These are phyloP conservation scores for Loriculus beryllinus DNA, from an alignment of 2,797 vertebrate genomes.

Conservation along the genomic window DNA sequence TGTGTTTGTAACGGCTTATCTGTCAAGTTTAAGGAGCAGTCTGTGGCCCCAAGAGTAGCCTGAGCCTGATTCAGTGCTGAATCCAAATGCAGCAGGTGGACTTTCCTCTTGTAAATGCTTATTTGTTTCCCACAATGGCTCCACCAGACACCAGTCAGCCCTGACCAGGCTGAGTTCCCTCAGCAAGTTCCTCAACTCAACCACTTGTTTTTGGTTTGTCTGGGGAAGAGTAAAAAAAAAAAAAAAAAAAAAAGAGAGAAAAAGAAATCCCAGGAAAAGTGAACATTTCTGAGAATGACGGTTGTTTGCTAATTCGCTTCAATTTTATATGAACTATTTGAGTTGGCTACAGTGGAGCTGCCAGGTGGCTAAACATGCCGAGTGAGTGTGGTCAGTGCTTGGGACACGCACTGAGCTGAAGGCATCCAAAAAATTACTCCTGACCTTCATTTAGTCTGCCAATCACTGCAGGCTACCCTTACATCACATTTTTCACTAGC, in stretches of 20 bases:
- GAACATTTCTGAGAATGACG: conserved; percentile 67
- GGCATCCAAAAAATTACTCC: conserved; percentile 67
- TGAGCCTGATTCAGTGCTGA: not conserved
- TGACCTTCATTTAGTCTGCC: conserved; percentile 64
- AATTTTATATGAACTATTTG: conserved; percentile 70
- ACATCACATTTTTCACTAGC: conserved; percentile 60
- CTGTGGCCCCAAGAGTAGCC: not conserved
- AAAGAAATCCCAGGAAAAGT: conserved; percentile 68
- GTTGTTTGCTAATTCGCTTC: conserved; percentile 70
- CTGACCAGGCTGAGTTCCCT: not conserved
- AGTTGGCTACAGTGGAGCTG: conserved; percentile 62
- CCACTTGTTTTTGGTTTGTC: conserved; percentile 61
- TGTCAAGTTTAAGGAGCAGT: not conserved
- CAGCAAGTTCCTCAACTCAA: conserved; percentile 27
- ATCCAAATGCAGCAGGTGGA: not conserved
- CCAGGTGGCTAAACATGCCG: conserved; percentile 75
- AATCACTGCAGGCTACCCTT: conserved; percentile 57
- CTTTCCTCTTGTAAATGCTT: not conserved
- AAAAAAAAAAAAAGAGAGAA: not conserved
- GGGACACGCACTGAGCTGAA: conserved; percentile 47
- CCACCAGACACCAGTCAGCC: conserved; percentile 18
- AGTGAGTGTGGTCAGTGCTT: conserved; percentile 68
- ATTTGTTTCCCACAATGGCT: conserved; percentile 38
- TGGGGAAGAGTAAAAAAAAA: not conserved
- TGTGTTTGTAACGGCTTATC: not conserved